Percentiles rank a stretch among this genome's conserved stretches.
Conservation (phyloP, 2,888 invertebrate genomes). For the Leucania comma region DNA sequence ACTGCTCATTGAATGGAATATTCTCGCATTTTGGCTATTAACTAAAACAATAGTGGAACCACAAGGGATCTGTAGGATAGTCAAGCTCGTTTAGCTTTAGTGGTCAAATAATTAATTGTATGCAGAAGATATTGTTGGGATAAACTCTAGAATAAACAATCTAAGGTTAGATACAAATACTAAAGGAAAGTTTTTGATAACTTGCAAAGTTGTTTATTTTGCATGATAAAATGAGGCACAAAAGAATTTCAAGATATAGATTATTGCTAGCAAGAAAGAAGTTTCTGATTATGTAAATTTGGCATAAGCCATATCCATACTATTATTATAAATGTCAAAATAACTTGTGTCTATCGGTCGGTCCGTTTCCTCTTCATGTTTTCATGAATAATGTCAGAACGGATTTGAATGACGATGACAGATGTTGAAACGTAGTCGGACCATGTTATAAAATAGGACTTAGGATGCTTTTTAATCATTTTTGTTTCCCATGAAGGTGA, state of each 20-base stretch:
- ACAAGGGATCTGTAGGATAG: constrained; percentile 23
- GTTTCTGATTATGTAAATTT: too few species aligned
- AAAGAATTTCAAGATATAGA: neutral
- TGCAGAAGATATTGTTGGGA: neutral
- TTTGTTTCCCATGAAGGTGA: too few species aligned
- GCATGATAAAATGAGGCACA: neutral
- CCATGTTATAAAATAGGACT: too few species aligned
- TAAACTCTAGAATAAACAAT: neutral
- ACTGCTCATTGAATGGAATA: constrained; percentile 40
- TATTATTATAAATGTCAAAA: too few species aligned
- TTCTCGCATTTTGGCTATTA: constrained; percentile 34
- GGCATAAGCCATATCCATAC: too few species aligned
- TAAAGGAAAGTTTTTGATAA: neutral
- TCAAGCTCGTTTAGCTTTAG: constrained; percentile 14
- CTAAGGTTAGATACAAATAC: neutral
- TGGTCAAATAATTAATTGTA: constrained; percentile 47
- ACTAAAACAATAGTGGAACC: constrained; percentile 34
- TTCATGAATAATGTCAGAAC: too few species aligned
- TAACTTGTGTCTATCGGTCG: too few species aligned
- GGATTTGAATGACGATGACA: too few species aligned
- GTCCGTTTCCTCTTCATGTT: too few species aligned
- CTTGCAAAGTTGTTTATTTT: neutral
- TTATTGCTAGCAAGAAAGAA: neutral
- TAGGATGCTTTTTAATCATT: too few species aligned
- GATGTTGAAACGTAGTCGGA: too few species aligned